phyloP scores from a whole-genome alignment of 1,140 invertebrate genomes.

The Eupristina koningsbergeri region DNA sequence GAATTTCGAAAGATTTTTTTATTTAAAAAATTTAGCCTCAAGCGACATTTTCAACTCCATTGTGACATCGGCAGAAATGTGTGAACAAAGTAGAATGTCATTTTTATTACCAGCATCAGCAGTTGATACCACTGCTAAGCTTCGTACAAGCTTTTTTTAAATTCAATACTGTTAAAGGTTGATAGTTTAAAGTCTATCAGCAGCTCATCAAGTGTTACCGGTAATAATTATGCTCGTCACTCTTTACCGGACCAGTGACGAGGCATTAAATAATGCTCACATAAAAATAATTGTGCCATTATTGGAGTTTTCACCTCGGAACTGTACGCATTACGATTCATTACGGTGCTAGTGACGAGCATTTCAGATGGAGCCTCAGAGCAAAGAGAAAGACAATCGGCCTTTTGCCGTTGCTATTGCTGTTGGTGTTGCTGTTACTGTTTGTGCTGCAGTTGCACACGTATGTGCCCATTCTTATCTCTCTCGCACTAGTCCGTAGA shows the following conservation, averaged over 20 bases:
- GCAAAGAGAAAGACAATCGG: conserved; percentile 2
- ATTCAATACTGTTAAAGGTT: not conserved
- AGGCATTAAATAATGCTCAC: too few species aligned
- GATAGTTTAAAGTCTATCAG: not conserved
- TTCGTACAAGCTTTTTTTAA: not conserved
- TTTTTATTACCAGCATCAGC: conserved; percentile 7
- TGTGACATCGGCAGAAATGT: not conserved
- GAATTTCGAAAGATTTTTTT: not conserved
- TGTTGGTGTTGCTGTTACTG: not conserved
- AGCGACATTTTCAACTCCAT: not conserved
- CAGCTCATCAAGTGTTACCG: not conserved
- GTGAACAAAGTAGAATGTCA: not conserved
- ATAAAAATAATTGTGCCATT: too few species aligned
- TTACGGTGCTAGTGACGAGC: not conserved
- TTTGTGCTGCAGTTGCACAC: not conserved
- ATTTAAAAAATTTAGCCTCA: not conserved
- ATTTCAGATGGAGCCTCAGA: conserved; percentile 23
- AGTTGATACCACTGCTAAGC: not conserved
- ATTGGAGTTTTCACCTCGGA: too few species aligned
- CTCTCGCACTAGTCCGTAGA: too few species aligned
- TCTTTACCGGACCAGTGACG: not conserved
- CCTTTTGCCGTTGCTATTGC: too few species aligned
- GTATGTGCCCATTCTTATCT: too few species aligned
- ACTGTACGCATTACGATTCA: too few species aligned
- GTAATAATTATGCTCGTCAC: not conserved